Evolutionary conservation across 1,140 invertebrate genomes (phyloP).

Genomic region (Neoseiulus cucumeris): DNA sequence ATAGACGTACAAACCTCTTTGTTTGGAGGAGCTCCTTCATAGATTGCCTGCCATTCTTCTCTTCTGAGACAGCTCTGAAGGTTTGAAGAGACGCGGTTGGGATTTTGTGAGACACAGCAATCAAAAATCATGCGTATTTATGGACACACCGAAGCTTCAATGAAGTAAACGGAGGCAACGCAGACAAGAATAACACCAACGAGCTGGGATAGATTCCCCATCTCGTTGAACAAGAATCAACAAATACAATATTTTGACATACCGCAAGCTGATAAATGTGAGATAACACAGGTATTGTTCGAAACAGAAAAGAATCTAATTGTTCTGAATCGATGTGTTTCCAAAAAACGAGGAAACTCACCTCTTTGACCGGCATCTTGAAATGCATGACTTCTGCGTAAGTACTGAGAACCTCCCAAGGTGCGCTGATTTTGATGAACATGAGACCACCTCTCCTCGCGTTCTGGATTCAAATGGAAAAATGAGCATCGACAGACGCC

Average conservation of each 20-base stretch:
- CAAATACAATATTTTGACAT: too few relatives aligned
- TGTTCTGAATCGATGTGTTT: neutral
- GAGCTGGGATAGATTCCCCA: too few relatives aligned
- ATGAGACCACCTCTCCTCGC: constrained; percentile 18
- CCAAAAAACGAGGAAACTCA: constrained; percentile 22
- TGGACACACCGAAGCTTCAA: too few relatives aligned
- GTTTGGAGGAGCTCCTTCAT: neutral
- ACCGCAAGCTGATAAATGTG: neutral
- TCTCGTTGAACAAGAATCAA: too few relatives aligned
- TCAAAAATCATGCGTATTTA: too few relatives aligned
- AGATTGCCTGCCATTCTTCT: neutral
- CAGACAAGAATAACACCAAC: too few relatives aligned
- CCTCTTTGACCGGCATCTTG: constrained; percentile 79
- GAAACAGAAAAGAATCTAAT: neutral
- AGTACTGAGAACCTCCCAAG: constrained; percentile 55
- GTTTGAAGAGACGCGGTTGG: neutral
- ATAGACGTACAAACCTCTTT: neutral
- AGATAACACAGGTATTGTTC: neutral
- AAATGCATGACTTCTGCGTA: constrained; percentile 85
- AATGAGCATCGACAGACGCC: too few relatives aligned
- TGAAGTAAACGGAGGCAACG: too few relatives aligned
- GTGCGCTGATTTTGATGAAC: constrained; percentile 59
- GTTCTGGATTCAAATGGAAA: too few relatives aligned
- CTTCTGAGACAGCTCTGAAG: constrained; percentile 7
- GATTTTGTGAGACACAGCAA: too few relatives aligned